Base-by-base conservation (phyloP, 1,140 invertebrate species). In the Apis laboriosa region DNA sequence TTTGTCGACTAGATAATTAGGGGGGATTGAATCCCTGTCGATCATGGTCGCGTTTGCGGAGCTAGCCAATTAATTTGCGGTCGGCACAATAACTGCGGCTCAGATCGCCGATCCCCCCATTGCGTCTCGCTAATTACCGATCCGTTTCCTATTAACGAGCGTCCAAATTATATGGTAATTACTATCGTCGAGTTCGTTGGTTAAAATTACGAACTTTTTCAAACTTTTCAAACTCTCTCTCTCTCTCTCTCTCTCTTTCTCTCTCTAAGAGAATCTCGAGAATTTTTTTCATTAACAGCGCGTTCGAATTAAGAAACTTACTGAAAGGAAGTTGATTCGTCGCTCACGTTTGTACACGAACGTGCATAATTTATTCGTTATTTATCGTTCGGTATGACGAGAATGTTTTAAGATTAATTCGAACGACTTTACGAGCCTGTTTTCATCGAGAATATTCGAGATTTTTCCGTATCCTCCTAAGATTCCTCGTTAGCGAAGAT, bases 41-140 rank as follows among this genome's bases (percentile, higher is more conserved):
- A 84, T 84, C 82, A 76, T 43, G 53, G 68, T 72, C 70, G 56
- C 55, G 78, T 80, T 74, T 66, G 58, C 60, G 70, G 78, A 79
- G 55, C 49, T 74, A 76, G 81, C 80, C 87, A 84, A 86, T 89
- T 88, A 87, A 90, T 90, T 90, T 81, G 89, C 80, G 75, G 81
- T 55, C 58, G 58, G 49, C 28, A 28, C 49, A 70, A 78, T 83
- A 83, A 83, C 60, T 43, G 76, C 73, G 72, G 81, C 34, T 58
- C 72, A 49, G 84, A 68, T 83, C 67, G 58, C 19, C 74, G 71
- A 24, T 64, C 67, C 43, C 72, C 81, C 83, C 83, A 89, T 88
- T 66, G 84, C 80, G 78, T 15, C 75, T 84, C 68, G 83, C 88
- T 87, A 88, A 90, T 89, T 87, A 88, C 88, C 79, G 82, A 84